phyloP scores from a whole-genome alignment of 2,888 invertebrate species.

The Panopea generosa region DNA sequence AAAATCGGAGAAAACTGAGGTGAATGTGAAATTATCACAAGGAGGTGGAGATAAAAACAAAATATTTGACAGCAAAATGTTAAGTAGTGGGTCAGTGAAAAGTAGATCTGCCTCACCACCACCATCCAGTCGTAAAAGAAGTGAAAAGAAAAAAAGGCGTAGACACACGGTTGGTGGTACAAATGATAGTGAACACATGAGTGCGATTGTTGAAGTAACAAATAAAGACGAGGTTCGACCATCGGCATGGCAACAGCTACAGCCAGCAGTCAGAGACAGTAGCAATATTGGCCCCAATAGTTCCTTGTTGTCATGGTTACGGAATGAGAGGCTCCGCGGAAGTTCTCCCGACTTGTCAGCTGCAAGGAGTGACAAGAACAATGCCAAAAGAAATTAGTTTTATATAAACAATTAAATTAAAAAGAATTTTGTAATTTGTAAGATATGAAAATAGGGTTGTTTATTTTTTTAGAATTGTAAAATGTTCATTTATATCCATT shows the following conservation, averaged over 20 bases:
- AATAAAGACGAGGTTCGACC: conserved; percentile 49
- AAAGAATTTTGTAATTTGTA: too few relatives aligned
- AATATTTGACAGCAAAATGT: conserved; percentile 8
- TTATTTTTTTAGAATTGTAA: too few relatives aligned
- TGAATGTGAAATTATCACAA: conserved; percentile 67
- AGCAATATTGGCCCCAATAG: conserved; percentile 65
- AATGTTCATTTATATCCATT: too few relatives aligned
- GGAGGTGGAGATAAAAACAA: conserved; percentile 47
- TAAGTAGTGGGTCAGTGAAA: conserved; percentile 20
- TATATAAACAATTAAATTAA: too few relatives aligned
- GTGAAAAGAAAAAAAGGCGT: conserved; percentile 85
- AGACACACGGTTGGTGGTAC: conserved; percentile 97
- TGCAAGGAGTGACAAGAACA: conserved; percentile 9
- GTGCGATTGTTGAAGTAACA: conserved; percentile 75
- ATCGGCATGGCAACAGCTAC: conserved; percentile 84
- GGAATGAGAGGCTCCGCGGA: conserved; percentile 87
- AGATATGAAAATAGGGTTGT: too few relatives aligned
- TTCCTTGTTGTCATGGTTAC: conserved; percentile 83
- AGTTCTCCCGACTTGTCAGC: conserved; percentile 74
- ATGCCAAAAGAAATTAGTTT: conserved; percentile 22
- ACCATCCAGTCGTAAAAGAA: conserved; percentile 54
- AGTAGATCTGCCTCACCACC: conserved; percentile 28
- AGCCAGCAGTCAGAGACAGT: conserved; percentile 74
- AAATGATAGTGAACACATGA: conserved; percentile 92
- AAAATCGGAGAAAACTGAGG: conserved; percentile 75